Percentiles rank a stretch among this genome's conserved stretches.
Evolutionary conservation across 2,888 invertebrate genomes (phyloP).

Genomic region (Seira musarum): DNA sequence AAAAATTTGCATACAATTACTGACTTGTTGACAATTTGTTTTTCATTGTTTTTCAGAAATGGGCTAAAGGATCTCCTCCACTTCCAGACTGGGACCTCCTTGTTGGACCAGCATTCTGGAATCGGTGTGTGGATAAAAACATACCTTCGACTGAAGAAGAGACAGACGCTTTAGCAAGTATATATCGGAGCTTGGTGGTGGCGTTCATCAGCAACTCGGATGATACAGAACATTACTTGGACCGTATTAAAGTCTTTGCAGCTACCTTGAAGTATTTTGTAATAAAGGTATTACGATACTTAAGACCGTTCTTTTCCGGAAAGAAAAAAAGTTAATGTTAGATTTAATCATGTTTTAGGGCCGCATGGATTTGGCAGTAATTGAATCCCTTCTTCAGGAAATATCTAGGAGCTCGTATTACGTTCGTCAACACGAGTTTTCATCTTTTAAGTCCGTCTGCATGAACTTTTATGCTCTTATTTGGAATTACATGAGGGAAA

Average conservation of each 20-base stretch:
- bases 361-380: constrained; percentile 27
- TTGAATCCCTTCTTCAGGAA: constrained; percentile 47
- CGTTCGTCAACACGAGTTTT: constrained; percentile 17
- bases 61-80: constrained; percentile 15
- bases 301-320: too few species aligned
- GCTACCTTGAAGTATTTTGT: constrained; percentile 47
- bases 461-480: constrained; percentile 45
- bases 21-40: too few species aligned
- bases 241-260: constrained; percentile 38
- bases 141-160: constrained; percentile 6
- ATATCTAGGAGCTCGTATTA: constrained; percentile 36
- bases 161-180: background rate
- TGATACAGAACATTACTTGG: constrained; percentile 27
- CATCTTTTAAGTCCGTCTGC: constrained; percentile 29
- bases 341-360: too few species aligned
- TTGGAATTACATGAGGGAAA: constrained; percentile 52
- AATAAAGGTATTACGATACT: background rate
- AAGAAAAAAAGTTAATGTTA: too few species aligned
- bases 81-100: constrained; percentile 35
- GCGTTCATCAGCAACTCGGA: constrained; percentile 31
- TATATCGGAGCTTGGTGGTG: constrained; percentile 19
- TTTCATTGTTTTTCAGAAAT: constrained; percentile 33
- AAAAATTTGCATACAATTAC: too few species aligned
- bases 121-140: constrained; percentile 34
- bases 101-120: constrained; percentile 42